Evolutionary conservation across 2,797 vertebrate genomes (phyloP).

Genomic region (Acrossocheilus wenchowensis): DNA sequence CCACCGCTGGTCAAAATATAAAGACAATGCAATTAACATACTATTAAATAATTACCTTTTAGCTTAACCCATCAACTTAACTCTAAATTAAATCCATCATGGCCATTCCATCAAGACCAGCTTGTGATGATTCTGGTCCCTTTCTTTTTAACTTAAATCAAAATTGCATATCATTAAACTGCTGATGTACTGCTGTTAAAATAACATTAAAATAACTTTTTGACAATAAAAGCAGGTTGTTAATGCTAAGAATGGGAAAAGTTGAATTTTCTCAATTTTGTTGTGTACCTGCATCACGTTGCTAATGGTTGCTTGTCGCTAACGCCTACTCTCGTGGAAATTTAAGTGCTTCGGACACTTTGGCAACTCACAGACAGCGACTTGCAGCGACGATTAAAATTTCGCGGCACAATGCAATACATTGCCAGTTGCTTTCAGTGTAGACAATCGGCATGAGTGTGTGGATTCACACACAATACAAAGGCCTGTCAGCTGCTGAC

Average conservation of each 20-base stretch:
- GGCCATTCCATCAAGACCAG: too few species aligned
- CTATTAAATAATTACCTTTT: background rate
- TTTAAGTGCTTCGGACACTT: background rate
- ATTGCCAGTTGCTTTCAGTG: background rate
- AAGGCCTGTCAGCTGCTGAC: background rate
- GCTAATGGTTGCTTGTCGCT: background rate
- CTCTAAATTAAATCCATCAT: too few species aligned
- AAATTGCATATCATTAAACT: background rate
- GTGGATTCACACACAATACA: background rate
- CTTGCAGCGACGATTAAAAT: background rate
- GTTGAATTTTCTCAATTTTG: background rate
- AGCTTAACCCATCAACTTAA: background rate
- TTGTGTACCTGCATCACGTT: background rate
- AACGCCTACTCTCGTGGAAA: background rate
- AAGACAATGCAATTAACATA: background rate
- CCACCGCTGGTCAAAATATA: background rate
- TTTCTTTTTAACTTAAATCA: background rate
- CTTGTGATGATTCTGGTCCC: too few species aligned
- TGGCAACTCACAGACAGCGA: background rate
- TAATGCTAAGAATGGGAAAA: background rate
- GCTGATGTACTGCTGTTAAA: background rate
- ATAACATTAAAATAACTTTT: background rate
- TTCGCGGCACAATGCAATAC: background rate
- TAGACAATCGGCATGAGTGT: background rate
- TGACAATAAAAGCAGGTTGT: background rate